A percentile compares a stretch with the other conserved stretches of the same genome.
Evolutionary conservation across 2,113 vertebrate species (phyloP).

Genomic region (Sylvia atricapilla): DNA sequence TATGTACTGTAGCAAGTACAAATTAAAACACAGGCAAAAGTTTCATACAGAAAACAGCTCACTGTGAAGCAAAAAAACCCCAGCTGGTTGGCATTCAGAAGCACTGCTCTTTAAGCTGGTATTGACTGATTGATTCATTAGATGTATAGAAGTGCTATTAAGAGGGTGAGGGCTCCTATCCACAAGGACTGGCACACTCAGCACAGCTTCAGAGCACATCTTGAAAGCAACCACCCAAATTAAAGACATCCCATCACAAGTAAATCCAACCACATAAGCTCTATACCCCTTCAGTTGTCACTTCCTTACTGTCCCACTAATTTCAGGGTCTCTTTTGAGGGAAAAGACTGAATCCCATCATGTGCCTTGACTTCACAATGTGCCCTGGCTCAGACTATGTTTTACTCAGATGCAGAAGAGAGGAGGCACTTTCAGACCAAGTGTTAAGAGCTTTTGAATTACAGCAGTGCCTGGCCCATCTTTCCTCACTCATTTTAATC

Average conservation of each 20-base stretch:
- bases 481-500: neutral
- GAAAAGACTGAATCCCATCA: neutral
- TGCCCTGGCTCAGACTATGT: neutral
- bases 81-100: neutral
- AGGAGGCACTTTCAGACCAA: neutral
- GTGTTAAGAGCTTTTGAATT: neutral
- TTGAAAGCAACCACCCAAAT: neutral
- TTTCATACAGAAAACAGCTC: neutral
- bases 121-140: slow-evolving; percentile 20
- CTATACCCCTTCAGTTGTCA: neutral
- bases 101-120: neutral
- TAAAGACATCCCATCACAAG: neutral
- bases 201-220: neutral
- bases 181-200: neutral
- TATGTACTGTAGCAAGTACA: neutral
- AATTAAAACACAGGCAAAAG: neutral
- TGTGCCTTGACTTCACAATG: neutral
- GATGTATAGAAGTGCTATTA: neutral
- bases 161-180: neutral
- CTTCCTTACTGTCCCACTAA: neutral
- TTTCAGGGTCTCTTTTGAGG: neutral
- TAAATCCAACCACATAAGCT: neutral
- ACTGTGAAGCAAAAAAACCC: neutral
- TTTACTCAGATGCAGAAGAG: neutral
- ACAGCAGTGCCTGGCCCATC: neutral